Conservation (phyloP, 1,140 invertebrate species). For the Nasonia vitripennis region DNA sequence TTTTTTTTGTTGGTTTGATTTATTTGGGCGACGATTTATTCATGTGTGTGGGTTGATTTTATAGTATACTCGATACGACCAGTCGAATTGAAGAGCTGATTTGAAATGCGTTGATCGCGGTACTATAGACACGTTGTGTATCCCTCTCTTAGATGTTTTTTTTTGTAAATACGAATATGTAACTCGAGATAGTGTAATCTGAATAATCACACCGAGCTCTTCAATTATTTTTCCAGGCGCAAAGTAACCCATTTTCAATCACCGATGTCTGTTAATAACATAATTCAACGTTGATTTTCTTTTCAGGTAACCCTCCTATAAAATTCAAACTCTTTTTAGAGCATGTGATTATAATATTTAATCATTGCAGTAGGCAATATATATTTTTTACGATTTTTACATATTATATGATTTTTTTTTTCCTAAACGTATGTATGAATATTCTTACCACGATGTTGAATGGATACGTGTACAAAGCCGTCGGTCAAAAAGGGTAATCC, state of each 20-base stretch:
- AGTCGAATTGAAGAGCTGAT: conserved; percentile 41
- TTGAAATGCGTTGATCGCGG: neutral
- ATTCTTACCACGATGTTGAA: neutral
- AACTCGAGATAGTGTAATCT: neutral
- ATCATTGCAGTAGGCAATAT: conserved; percentile 34
- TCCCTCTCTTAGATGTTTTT: conserved; percentile 7
- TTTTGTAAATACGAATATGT: neutral
- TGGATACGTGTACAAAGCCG: neutral
- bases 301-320: conserved; percentile 48
- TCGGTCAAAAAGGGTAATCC: conserved; percentile 15
- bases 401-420: neutral
- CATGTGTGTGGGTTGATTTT: neutral
- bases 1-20: neutral
- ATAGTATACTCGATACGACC: neutral
- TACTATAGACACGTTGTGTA: neutral
- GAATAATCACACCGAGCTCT: conserved; percentile 30
- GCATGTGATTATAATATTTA: conserved; percentile 37
- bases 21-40: neutral
- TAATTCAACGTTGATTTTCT: conserved; percentile 47
- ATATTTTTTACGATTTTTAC: conserved; percentile 4
- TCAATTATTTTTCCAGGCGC: conserved; percentile 49
- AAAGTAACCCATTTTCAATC: conserved; percentile 51
- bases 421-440: neutral
- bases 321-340: conserved; percentile 39
- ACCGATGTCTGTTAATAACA: conserved; percentile 45